phyloP scores from a whole-genome alignment of 2,113 vertebrate genomes.

The Lophochroa leadbeateri region DNA sequence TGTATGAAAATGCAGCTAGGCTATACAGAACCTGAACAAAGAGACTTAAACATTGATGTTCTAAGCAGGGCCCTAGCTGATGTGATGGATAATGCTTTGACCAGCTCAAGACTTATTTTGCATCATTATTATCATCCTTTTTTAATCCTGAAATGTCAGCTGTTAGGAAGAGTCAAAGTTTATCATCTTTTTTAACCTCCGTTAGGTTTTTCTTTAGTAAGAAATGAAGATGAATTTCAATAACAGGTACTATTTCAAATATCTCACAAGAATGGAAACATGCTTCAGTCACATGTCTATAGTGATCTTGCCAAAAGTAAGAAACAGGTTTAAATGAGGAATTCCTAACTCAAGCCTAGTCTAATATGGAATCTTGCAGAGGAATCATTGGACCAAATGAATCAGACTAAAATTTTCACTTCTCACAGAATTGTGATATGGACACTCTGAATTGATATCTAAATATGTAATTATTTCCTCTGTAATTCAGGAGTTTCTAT shows the following conservation, averaged over 20 bases:
- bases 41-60: neutral
- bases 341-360: neutral
- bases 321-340: neutral
- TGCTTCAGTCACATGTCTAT: neutral
- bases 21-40: neutral
- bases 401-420: neutral
- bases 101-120: neutral
- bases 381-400: neutral
- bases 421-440: neutral
- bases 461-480: neutral
- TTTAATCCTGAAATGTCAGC: conserved; percentile 26
- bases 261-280: neutral
- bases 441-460: neutral
- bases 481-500: neutral
- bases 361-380: neutral
- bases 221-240: neutral
- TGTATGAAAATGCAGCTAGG: neutral
- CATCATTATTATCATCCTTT: neutral
- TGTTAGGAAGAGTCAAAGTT: neutral
- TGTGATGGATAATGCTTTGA: neutral
- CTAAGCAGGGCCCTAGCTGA: neutral
- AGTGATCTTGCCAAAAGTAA: neutral
- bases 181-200: neutral
- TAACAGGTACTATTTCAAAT: neutral
- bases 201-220: neutral